Base-by-base conservation (phyloP, 1,140 invertebrate species). In the Monomorium pharaonis region DNA sequence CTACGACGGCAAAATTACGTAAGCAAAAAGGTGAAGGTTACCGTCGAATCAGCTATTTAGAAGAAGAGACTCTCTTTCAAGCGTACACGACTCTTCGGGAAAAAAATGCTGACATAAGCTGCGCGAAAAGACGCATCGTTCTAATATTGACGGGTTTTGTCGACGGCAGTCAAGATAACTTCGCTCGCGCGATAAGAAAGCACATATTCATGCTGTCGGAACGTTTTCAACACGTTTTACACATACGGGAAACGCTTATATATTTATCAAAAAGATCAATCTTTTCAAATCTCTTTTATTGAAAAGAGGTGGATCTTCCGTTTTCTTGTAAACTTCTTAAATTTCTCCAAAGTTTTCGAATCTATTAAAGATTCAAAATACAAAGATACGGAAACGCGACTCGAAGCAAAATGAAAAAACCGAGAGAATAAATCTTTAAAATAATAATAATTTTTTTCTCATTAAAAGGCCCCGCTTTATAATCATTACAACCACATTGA, bases 21-120 rank as follows among this genome's bases (percentile, higher is more conserved):
- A 83, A 86, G 85, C 80, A 51, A 74, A 86, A 86, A 86, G 85
- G 67, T 84, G 78, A 86, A 86, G 85, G 85, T 56, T 54, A 54
- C 5, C 10, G 21, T 30, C 14, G 60, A 67, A 81, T 81, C 49
- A 67, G 51, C 24, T 83, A 30, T 83, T 83, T 72, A 42, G 63
- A 67, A 24, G 63, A 77, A 18, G 42, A 70, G 65, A 24, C 24
- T 54, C 62, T 69, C 77, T 69, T 60, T 63, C 78, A 16, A 3
- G 14, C 33, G 33, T 69, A 42, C 49, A 49, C 24, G 18, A 44
- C 54, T 80, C 24, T 42, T 6, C 9, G 37, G 37, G 14, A 5
- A 56, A 74, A 58, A 83, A 21, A 83, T 14, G 51, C 51, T 72
- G n/a, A 74, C 78, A 16, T 3, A 24, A 12, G 7, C 14, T 27